These are phyloP conservation scores for Caenorhabditis doughertyi DNA, from an alignment of 2,888 invertebrate species.

Conservation along the genomic window DNA sequence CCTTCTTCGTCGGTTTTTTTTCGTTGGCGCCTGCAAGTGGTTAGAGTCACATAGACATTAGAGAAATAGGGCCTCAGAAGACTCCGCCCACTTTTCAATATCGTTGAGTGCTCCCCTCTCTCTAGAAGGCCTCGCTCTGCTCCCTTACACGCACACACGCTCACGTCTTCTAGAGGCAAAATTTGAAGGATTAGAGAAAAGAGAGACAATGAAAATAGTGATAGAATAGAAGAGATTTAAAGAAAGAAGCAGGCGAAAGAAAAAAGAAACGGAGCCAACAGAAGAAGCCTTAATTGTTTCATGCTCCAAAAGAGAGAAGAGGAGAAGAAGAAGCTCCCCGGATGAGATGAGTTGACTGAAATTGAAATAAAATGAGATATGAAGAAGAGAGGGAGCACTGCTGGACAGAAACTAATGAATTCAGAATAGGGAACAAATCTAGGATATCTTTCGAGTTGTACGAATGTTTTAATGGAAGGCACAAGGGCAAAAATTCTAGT, in stretches of 20 bases:
- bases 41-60: constrained; percentile 19
- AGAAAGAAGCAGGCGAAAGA: constrained; percentile 7
- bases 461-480: not conserved
- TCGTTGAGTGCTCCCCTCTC: constrained; percentile 43
- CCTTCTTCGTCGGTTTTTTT: constrained; percentile 18
- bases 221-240: constrained; percentile 5
- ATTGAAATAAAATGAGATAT: constrained; percentile 38
- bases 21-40: constrained; percentile 11
- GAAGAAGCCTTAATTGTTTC: constrained; percentile 56
- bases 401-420: constrained; percentile 16
- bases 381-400: constrained; percentile 5
- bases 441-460: not conserved
- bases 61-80: constrained; percentile 2
- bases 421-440: not conserved
- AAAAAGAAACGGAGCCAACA: not conserved
- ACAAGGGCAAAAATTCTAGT: too few species aligned
- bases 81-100: constrained; percentile 50
- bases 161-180: constrained; percentile 33
- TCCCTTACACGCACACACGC: not conserved
- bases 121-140: too few species aligned
- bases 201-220: constrained; percentile 14
- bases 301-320: constrained; percentile 32
- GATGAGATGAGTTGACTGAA: constrained; percentile 47
- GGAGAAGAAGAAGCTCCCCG: not conserved
- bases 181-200: constrained; percentile 48